Evolutionary conservation across 1,140 invertebrate species (phyloP).

Genomic region (Aporrectodea caliginosa): DNA sequence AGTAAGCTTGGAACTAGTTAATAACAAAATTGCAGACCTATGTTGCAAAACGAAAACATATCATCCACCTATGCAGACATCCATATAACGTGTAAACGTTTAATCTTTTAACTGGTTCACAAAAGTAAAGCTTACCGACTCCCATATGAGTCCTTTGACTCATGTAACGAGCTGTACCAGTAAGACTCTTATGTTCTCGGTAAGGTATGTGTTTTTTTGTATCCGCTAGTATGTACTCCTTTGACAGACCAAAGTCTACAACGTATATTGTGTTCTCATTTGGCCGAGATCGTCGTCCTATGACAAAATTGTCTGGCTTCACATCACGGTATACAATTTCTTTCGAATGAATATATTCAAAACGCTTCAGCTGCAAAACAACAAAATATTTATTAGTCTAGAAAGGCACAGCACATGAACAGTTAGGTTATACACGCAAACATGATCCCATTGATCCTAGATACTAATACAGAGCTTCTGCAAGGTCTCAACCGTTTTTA

Average conservation of each 20-base stretch:
- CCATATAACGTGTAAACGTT: too few species aligned
- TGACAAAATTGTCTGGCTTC: slow-evolving; percentile 47
- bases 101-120: too few species aligned
- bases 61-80: too few species aligned
- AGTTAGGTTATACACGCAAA: too few species aligned
- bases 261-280: slow-evolving; percentile 36
- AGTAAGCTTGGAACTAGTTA: too few species aligned
- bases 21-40: too few species aligned
- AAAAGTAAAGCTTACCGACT: slow-evolving; percentile 48
- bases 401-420: too few species aligned
- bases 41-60: too few species aligned
- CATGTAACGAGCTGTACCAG: slow-evolving; percentile 39
- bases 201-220: slow-evolving; percentile 37
- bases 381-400: not conserved
- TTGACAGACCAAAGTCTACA: slow-evolving; percentile 63
- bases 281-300: slow-evolving; percentile 36
- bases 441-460: too few species aligned
- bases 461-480: too few species aligned
- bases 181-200: slow-evolving; percentile 45
- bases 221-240: slow-evolving; percentile 43
- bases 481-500: too few species aligned
- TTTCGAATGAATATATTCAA: slow-evolving; percentile 17
- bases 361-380: slow-evolving; percentile 13
- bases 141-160: slow-evolving; percentile 61
- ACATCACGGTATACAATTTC: slow-evolving; percentile 44